Conservation (phyloP, 2,113 vertebrate species). For the Bos indicus region DNA sequence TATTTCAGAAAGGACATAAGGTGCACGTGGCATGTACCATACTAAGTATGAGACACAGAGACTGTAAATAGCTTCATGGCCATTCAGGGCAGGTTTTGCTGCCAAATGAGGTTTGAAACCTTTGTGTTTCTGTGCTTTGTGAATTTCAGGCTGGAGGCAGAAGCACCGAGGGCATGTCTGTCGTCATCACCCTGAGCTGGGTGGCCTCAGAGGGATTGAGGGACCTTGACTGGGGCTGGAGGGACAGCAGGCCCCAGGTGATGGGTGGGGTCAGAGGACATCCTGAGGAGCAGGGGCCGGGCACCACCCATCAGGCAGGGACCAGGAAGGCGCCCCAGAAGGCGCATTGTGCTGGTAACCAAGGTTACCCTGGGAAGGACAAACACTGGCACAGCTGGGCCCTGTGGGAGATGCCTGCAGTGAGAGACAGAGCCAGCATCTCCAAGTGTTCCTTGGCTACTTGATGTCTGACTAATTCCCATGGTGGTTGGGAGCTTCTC, state of each 20-base stretch:
- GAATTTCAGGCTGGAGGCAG: neutral
- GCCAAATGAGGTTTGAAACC: neutral
- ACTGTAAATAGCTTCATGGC: neutral
- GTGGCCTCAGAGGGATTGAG: neutral
- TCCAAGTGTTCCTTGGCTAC: neutral
- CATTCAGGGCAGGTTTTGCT: neutral
- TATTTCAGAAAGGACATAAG: neutral
- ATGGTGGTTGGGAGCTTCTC: neutral
- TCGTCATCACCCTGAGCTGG: neutral
- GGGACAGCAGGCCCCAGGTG: neutral
- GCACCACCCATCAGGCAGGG: neutral
- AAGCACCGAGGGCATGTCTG: rapidly evolving
- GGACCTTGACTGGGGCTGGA: neutral
- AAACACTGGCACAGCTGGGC: neutral
- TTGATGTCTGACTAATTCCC: constrained; percentile 31
- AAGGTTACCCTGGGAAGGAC: neutral
- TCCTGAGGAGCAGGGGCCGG: neutral
- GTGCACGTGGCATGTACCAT: neutral
- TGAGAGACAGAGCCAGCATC: neutral
- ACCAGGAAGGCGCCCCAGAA: neutral
- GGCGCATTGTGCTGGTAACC: neutral
- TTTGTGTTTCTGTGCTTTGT: neutral
- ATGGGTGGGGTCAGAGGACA: neutral
- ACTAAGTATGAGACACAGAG: neutral
- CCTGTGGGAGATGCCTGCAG: neutral